Evolutionary conservation across 2,888 invertebrate genomes (phyloP), one percentile per base, ranked within the genome.

Genomic region (Torymus tubicola): DNA sequence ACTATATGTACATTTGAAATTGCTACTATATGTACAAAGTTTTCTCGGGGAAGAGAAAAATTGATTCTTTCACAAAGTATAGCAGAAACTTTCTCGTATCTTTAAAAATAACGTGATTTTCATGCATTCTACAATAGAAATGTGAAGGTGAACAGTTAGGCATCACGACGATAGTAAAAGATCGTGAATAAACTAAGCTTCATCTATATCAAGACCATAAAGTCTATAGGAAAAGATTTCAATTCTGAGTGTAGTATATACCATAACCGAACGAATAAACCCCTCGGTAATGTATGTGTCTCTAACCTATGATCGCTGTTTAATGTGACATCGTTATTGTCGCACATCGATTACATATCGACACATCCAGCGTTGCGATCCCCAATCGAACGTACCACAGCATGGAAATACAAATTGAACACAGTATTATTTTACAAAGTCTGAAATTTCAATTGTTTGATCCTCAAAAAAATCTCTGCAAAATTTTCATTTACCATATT

Each of bases 291-390:
- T 87, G 85, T 87, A 85, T 89, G 85, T 88, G 86, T 84, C 88
- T 89, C 90, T 90, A 89, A 90, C 90, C 90, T 90, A 90, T 90
- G 87, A 90, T 88, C 84, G 90, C 90, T 90, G 90, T 90, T 87
- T 88, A 87, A 89, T 83, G 87, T 87, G 87, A 88, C 88, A 87
- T 89, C 88, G 24, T 24, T 24, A 89, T 86, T 88, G 89, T 89
- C 87, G 89, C 83, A 89, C 89, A 89, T 90, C 89, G 87, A 86
- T 88, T 86, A 87, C 86, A 86, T 86, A 88, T 80, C 55, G 71
- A 77, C 61, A 70, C 52, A 81, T 79, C 79, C 83, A 80, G 53
- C 83, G 83, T 81, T 71, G 83, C 52, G 24, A 81, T 76, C 88
- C 87, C 90, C 89, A 85, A 89, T 85, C 86, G 88, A 88, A 90